These are phyloP conservation scores for Hemibagrus wyckioides DNA, from an alignment of 2,113 vertebrate genomes.

Conservation along the genomic window DNA sequence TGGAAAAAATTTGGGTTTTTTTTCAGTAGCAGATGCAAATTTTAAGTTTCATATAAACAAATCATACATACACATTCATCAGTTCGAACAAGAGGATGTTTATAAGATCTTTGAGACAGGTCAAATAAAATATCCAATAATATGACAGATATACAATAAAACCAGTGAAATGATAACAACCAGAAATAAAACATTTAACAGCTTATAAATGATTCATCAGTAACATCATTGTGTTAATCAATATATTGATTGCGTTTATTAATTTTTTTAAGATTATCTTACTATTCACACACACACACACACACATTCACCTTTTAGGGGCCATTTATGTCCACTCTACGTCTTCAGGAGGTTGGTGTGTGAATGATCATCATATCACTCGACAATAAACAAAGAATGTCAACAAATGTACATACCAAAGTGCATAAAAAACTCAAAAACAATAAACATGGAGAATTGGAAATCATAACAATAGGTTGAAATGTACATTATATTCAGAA, in stretches of 20 bases:
- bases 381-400: neutral
- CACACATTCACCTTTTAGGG: neutral
- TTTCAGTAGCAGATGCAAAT: neutral
- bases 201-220: neutral
- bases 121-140: conserved; percentile 5
- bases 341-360: neutral
- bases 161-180: neutral
- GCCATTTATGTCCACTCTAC: neutral
- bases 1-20: neutral
- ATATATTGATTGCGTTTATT: neutral
- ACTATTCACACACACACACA: neutral
- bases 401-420: neutral
- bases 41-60: neutral
- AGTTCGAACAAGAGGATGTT: neutral
- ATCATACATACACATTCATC: neutral
- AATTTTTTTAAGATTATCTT: neutral
- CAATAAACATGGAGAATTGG: neutral
- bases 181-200: conserved; percentile 13
- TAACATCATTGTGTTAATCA: neutral
- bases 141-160: neutral
- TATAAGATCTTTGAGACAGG: neutral
- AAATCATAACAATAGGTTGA: conserved; percentile 6
- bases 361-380: conserved; percentile 1
- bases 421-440: conserved; percentile 4
- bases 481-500: conserved; percentile 27